Base-by-base conservation (phyloP, 2,113 vertebrate species). In the Oryzias curvinotus region DNA sequence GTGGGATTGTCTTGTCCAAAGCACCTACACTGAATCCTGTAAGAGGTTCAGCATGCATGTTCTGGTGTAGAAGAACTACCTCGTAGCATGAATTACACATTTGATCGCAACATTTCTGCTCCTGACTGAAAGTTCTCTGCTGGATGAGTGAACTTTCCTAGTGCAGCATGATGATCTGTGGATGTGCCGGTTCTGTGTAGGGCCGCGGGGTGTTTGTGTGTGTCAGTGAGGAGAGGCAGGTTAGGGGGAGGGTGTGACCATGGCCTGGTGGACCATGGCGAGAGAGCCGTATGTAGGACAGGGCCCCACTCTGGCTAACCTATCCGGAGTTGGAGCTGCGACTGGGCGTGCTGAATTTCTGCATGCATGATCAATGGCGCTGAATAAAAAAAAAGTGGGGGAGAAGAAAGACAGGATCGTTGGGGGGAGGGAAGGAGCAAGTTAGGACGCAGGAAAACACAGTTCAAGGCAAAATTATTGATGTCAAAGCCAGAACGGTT, bases 341-440 rank as follows among this genome's bases (percentile, higher is more conserved):
- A 82, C 75, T 79, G 88, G 90, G 89, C 80, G 87, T 89, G 85
- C 86, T 90, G 73, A 89, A 86, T 91, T 92, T 92, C 91, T 91
- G 90, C 91, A 91, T 91, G 91, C 90, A 90, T 92, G 91, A 91
- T 92, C 91, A 92, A 91, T 92, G 88, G 84, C 73, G 77, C 62
- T 84, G 90, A 87, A 91, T 90, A 80, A 85, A 84, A 84, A 76
- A 83, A 30, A 30, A 30, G 12, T 3, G 3, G 36, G 71, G 76
- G 74, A 70, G 62, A 80, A 69, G 76, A 81, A 72, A 78, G 74
- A 78, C 65, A 73, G 80, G 26, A 15, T 75, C 10, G 0, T 71
- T 46, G 58, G 47, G 78, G 78, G 74, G 65, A 54, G 76, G 81
- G 70, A 53, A 26, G 62, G 74, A 71, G 63, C 75, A 80, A 85